Base-by-base conservation (phyloP, 2,888 invertebrate species). In the Stomorhina lunata region DNA sequence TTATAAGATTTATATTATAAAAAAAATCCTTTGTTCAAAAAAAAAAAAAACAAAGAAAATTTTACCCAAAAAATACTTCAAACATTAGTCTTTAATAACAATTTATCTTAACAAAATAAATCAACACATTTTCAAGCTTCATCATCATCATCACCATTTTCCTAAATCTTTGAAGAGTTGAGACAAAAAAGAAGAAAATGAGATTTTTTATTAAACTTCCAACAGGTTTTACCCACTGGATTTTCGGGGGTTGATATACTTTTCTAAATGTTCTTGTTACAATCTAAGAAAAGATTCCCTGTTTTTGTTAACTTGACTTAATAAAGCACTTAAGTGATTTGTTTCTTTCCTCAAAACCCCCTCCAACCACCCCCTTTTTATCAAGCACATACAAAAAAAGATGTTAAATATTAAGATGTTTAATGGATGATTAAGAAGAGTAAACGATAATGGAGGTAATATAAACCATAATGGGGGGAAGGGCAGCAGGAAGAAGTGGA, bases 91-190 rank as follows among this genome's bases (percentile, higher is more conserved):
- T 65, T 57, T 59, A 48, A 32, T 57, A 69, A 53, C 27, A 87
- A 88, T 87, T 89, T 89, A 89, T 87, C 87, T 87, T 85, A 83
- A 85, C 85, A 86, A 84, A 84, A 84, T 85, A 86, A 88, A 88
- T 89, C 86, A 88, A 87, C 85, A n/a, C 55, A 85, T 84, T 84
- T 84, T 84, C 84, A 84, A 80, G n/a, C n/a, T n/a, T n/a, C 81
- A 65, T 43, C 53, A 55, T 72, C 68, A 32, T 55, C 53, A 65
- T 9, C 15, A 22, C 27, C 43, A 34, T 20, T 1, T 66, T 27
- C 10, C 27, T 45, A 10, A 40, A n/a, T 50, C 20, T 40, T 10
- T 50, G 55, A 73, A 66, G 59, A 72, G 72, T 68, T 82, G 27
- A 45, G 20, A 2, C 29, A 10, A n/a, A n/a, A n/a, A n/a, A n/a